Conservation (phyloP, 1,140 invertebrate genomes). For the Drosophila mayri region DNA sequence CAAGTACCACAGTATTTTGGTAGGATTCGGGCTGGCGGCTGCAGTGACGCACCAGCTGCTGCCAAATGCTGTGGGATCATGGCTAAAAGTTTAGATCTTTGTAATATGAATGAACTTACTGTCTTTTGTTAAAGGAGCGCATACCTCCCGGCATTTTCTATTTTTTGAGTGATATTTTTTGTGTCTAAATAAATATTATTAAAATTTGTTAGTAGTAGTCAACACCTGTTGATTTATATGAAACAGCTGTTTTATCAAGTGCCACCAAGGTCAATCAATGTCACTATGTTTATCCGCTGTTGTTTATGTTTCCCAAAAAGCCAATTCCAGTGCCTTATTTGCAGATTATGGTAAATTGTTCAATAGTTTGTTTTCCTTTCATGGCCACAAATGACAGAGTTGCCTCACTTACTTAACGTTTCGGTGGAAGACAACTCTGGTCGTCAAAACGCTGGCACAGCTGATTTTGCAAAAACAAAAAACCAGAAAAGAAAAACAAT, state of each 20-base stretch:
- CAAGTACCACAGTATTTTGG: slow-evolving; percentile 57
- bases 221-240: not conserved
- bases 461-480: slow-evolving; percentile 26
- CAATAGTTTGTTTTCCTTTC: too few species aligned
- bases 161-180: not conserved
- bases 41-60: slow-evolving; percentile 17
- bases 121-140: slow-evolving; percentile 6
- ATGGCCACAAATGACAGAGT: too few species aligned
- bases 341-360: not conserved
- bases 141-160: slow-evolving; percentile 38
- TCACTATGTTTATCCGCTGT: not conserved
- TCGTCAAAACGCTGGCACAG: slow-evolving; percentile 12
- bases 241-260: not conserved
- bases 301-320: too few species aligned
- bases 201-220: not conserved
- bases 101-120: slow-evolving; percentile 11
- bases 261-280: not conserved
- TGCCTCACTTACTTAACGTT: too few species aligned
- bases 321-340: not conserved
- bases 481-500: slow-evolving; percentile 40
- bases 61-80: slow-evolving; percentile 17
- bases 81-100: slow-evolving; percentile 10
- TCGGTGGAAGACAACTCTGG: not conserved
- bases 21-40: not conserved
- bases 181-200: not conserved